Evolutionary conservation across 2,113 vertebrate species (phyloP).

Genomic region (Nyctibius bracteatus): DNA sequence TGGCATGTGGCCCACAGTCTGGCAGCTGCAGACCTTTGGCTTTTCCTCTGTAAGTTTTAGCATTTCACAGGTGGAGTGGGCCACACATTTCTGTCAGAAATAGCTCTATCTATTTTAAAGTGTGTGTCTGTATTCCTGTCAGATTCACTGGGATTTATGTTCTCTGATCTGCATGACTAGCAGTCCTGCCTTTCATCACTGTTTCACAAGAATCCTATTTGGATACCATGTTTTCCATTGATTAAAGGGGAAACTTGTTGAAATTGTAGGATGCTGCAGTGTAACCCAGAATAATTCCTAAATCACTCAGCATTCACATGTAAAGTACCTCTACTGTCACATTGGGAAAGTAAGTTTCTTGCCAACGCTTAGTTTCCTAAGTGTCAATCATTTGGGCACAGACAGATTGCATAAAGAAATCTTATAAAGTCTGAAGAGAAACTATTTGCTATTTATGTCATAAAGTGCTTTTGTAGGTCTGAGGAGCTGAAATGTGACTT

Average conservation of each 20-base stretch:
- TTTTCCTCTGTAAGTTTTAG: neutral
- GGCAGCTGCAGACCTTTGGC: neutral
- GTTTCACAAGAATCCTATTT: neutral
- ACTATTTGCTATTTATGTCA: conserved; percentile 11
- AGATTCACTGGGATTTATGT: neutral
- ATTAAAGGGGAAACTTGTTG: neutral
- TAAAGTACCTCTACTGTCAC: neutral
- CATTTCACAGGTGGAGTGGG: neutral
- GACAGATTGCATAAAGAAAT: neutral
- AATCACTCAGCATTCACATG: neutral
- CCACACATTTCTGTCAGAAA: neutral
- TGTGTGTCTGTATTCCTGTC: neutral
- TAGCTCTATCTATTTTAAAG: neutral
- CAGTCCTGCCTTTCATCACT: neutral
- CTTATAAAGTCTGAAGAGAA: neutral
- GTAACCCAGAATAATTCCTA: neutral
- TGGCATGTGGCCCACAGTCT: neutral
- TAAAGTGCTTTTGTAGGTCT: neutral
- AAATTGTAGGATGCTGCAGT: neutral
- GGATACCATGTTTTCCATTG: neutral
- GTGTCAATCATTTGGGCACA: neutral
- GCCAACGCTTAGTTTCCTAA: neutral
- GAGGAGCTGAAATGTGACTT: conserved; percentile 36
- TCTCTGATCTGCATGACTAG: neutral
- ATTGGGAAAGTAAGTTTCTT: neutral